Evolutionary conservation across 2,113 vertebrate genomes (phyloP).

Genomic region (Ageneiosus marmoratus): DNA sequence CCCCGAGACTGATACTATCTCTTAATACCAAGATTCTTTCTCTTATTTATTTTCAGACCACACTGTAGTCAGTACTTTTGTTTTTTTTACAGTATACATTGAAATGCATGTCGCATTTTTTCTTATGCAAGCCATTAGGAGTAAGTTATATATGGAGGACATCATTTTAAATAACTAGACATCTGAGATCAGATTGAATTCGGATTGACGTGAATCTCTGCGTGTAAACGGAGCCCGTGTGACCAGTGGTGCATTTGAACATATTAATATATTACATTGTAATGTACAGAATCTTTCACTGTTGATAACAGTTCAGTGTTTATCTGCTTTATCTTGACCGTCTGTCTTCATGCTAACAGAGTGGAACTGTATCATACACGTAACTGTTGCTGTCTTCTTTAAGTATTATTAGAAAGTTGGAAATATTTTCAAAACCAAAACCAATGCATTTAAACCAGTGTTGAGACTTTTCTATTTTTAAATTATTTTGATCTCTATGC

Average conservation of each 20-base stretch:
- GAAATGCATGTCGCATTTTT: no score
- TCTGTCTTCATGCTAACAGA: slow-evolving; percentile 37
- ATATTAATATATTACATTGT: slow-evolving; percentile 65
- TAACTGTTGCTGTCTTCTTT: background rate
- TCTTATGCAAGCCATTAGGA: no score
- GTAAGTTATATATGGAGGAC: no score
- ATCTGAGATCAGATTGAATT: no score
- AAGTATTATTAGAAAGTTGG: background rate
- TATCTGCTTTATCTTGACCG: slow-evolving; percentile 44
- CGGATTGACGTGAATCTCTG: background rate
- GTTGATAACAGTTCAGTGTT: slow-evolving; percentile 53
- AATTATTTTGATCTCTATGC: background rate
- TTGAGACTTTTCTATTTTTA: background rate
- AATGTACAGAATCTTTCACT: slow-evolving; percentile 61
- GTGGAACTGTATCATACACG: slow-evolving; percentile 9
- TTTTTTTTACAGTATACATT: no score
- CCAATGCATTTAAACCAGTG: background rate
- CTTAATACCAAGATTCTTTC: no score
- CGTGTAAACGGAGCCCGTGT: background rate
- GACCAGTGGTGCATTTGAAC: slow-evolving; percentile 55
- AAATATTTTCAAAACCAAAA: background rate
- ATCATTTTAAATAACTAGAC: no score
- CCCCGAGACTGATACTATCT: no score
- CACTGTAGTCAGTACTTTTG: no score
- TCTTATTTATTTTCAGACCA: no score